phyloP scores from a whole-genome alignment of 30 jellyfish, hydroid and myxozoan genomes.

The Pelagia noctiluca region DNA sequence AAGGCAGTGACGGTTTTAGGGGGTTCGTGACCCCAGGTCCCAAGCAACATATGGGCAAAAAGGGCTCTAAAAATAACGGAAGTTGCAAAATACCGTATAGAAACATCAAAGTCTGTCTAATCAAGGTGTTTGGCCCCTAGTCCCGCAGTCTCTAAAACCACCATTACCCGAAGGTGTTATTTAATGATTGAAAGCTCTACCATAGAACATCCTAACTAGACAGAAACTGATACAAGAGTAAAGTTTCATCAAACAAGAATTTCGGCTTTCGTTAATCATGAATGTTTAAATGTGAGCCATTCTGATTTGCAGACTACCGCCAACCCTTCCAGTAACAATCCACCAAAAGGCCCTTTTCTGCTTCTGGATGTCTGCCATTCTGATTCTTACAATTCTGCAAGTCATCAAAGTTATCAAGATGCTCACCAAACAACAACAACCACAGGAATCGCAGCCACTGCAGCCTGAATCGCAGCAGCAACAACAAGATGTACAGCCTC shows the following conservation, averaged over 20 bases:
- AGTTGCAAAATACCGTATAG: no score
- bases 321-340: conserved; percentile 79
- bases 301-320: conserved; percentile 64
- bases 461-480: no score
- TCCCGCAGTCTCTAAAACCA: neutral
- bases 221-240: neutral
- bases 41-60: no score
- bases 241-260: neutral
- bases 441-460: no score
- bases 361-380: conserved; percentile 83
- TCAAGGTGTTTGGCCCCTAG: no score
- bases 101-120: no score
- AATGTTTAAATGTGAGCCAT: neutral
- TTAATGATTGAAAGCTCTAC: neutral
- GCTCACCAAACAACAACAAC: no score
- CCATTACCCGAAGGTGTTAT: neutral
- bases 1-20: no score
- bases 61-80: no score
- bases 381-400: conserved; percentile 43
- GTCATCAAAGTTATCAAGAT: no score
- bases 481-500: no score
- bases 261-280: neutral
- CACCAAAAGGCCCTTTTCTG: conserved; percentile 91
- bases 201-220: neutral
- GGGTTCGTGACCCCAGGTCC: no score